These are phyloP conservation scores for Batillaria attramentaria DNA, from an alignment of 1,140 invertebrate genomes.

Conservation along the genomic window DNA sequence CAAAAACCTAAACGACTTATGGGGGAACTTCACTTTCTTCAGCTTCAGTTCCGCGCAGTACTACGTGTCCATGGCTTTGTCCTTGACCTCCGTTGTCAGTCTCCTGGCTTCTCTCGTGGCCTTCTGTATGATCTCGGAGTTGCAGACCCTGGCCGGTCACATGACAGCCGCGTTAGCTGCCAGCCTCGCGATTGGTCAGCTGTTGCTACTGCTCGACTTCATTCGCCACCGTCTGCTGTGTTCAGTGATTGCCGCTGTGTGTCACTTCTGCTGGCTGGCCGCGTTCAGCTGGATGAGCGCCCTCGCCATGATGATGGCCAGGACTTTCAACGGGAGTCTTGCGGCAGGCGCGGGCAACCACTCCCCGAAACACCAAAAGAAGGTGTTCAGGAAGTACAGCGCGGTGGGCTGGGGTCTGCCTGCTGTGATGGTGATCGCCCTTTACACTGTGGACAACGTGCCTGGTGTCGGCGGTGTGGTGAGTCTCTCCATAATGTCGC, in stretches of 20 bases:
- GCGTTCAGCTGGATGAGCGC: constrained; percentile 96
- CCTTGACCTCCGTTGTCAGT: constrained; percentile 69
- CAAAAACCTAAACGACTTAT: constrained; percentile 17
- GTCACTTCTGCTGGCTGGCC: constrained; percentile 91
- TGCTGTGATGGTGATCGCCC: not conserved
- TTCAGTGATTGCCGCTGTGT: constrained; percentile 78
- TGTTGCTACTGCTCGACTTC: constrained; percentile 18
- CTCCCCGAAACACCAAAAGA: not conserved
- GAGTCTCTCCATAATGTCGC: no score
- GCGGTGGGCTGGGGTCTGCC: constrained; percentile 19
- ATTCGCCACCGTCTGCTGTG: constrained; percentile 52
- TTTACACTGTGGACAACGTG: not conserved
- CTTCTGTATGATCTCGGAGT: constrained; percentile 63
- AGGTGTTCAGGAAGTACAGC: constrained; percentile 9
- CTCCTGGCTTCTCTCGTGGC: constrained; percentile 68
- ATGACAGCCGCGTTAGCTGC: constrained; percentile 68
- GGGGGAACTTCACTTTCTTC: constrained; percentile 5
- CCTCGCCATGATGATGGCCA: constrained; percentile 79
- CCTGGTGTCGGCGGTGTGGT: no score
- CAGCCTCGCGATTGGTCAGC: constrained; percentile 12
- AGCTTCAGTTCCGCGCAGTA: constrained; percentile 6
- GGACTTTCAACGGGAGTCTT: constrained; percentile 13
- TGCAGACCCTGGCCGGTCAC: constrained; percentile 71
- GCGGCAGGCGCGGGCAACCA: constrained; percentile 4
- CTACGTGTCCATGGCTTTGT: constrained; percentile 54